Percentiles rank a stretch among this genome's conserved stretches.
phyloP scores from a whole-genome alignment of 1,140 invertebrate species.

The Hestina assimilis region DNA sequence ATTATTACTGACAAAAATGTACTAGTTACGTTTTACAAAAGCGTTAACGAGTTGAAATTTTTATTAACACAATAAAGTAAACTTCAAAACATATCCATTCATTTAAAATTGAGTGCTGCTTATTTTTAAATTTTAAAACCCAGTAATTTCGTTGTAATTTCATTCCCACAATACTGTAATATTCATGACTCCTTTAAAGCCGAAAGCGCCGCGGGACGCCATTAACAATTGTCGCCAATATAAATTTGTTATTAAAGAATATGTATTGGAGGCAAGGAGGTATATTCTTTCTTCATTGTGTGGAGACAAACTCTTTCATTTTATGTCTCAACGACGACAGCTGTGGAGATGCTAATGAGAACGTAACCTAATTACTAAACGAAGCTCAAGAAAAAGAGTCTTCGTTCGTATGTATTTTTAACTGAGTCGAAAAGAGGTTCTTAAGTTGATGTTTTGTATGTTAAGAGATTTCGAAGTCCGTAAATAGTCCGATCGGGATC shows the following conservation, averaged over 20 bases:
- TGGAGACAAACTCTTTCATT: neutral
- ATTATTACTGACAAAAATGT: no score
- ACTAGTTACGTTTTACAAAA: no score
- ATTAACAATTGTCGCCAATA: constrained; percentile 38
- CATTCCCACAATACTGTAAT: constrained; percentile 35
- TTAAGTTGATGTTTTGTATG: no score
- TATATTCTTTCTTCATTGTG: neutral
- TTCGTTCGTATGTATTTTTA: no score
- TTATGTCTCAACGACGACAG: neutral
- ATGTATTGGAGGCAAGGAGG: neutral
- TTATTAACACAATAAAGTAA: no score
- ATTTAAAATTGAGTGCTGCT: constrained; percentile 48
- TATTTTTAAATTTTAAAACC: constrained; percentile 51
- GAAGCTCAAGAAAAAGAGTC: no score
- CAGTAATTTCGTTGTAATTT: constrained; percentile 32
- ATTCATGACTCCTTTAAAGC: constrained; percentile 13
- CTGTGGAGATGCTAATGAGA: neutral
- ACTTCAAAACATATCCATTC: constrained; percentile 37
- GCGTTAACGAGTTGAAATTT: no score
- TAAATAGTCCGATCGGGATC: no score
- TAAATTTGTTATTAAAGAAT: constrained; percentile 13
- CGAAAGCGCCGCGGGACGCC: constrained; percentile 11
- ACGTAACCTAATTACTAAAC: neutral
- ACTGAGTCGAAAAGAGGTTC: no score
- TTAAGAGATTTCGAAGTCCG: no score